These are phyloP conservation scores for Andrena fulva DNA, from an alignment of 2,888 invertebrate genomes.

Conservation along the genomic window DNA sequence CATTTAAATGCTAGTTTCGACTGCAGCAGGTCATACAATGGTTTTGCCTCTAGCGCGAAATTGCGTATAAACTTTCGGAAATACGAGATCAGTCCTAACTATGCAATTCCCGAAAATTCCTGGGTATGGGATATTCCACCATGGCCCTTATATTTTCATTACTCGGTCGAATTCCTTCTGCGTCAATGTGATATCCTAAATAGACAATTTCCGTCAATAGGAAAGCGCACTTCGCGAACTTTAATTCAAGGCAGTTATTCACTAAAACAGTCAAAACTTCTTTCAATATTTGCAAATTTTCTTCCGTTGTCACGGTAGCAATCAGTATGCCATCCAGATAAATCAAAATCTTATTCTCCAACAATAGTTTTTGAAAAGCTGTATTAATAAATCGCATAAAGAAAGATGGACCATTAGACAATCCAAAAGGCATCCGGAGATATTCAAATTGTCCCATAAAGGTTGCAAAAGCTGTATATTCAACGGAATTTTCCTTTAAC, in stretches of 20 bases:
- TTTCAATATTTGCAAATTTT: conserved; percentile 3
- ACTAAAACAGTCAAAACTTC: background rate
- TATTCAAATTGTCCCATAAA: conserved; percentile 13
- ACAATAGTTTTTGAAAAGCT: background rate
- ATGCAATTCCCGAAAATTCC: background rate
- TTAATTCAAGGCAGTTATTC: background rate
- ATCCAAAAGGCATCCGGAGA: conserved; percentile 9
- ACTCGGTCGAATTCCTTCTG: background rate
- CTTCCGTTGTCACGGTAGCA: background rate
- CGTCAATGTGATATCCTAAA: conserved; percentile 2
- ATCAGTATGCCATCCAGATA: conserved; percentile 18
- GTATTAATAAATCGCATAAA: background rate
- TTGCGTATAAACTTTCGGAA: no score
- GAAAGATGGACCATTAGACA: background rate
- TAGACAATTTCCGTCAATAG: background rate
- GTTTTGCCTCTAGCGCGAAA: no score
- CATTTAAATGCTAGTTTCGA: no score
- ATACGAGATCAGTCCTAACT: no score
- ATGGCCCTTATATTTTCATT: background rate
- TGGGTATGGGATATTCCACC: conserved; percentile 1
- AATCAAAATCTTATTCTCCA: background rate
- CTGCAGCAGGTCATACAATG: no score
- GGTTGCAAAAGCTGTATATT: conserved; percentile 15
- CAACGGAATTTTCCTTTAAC: background rate
- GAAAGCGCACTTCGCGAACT: conserved; percentile 5